phyloP scores from a whole-genome alignment of 2,888 invertebrate species.

The Diplolepis rosae region DNA sequence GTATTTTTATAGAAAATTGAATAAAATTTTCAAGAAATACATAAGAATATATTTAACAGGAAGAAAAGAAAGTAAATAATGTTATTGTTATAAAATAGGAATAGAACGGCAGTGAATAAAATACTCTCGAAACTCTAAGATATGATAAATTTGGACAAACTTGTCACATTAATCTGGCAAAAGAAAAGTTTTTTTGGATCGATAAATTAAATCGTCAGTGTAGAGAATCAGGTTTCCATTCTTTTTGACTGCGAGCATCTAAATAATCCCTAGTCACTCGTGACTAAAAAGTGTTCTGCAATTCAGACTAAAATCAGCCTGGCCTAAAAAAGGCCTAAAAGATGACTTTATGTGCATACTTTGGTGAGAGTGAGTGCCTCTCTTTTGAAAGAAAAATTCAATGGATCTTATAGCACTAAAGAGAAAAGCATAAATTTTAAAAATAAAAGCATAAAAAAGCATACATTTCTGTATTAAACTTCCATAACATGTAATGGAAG shows the following conservation, averaged over 20 bases:
- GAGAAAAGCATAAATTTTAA: background rate
- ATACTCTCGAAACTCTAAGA: too few relatives aligned
- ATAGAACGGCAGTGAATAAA: too few relatives aligned
- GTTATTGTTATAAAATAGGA: too few relatives aligned
- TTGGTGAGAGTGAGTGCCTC: background rate
- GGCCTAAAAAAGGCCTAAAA: conserved; percentile 1
- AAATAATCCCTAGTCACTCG: conserved; percentile 5
- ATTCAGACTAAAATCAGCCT: background rate
- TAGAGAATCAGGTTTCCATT: background rate
- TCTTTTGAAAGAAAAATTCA: background rate
- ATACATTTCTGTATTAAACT: too few relatives aligned
- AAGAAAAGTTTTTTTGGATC: too few relatives aligned
- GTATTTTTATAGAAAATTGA: too few relatives aligned
- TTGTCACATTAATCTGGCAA: background rate
- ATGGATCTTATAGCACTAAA: background rate
- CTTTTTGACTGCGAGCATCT: background rate
- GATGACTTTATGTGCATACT: conserved; percentile 4
- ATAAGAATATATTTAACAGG: too few relatives aligned
- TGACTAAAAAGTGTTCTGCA: conserved; percentile 6
- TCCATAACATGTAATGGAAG: too few relatives aligned
- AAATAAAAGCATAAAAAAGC: too few relatives aligned
- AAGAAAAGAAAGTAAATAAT: too few relatives aligned
- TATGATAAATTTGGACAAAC: background rate
- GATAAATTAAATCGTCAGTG: background rate
- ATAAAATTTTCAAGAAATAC: too few relatives aligned